Evolutionary conservation across 92 coral and sea anemone species (phyloP), one percentile per base, ranked within the genome.

Genomic region (Heteractis magnifica): DNA sequence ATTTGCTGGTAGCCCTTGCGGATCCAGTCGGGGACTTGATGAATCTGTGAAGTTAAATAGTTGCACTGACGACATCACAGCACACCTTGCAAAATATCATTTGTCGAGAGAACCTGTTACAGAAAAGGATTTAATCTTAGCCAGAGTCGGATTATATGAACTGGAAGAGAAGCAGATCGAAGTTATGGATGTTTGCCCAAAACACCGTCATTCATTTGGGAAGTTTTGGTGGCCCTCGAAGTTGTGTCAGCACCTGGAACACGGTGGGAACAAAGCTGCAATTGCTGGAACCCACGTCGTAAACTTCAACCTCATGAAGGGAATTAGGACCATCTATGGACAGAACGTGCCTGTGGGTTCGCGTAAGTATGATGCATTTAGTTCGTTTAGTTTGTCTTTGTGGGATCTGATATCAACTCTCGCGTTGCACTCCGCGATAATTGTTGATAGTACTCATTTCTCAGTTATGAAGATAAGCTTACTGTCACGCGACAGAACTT

Each of bases 41-140:
- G 56, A 52, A 10, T 5, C 6, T 5, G 68, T 60, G 19, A 16
- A 60, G n/a, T 16, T 60, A 16, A 60, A 14, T 60, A 60, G 68
- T 16, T 80, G 80, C 73, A 56, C n/a, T 16, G 88, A 79, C 60
- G 19, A 70, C 10, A 56, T 74, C 23, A 71, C 75, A 16, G 55
- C 79, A n/a, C 86, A 75, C 72, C 56, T 83, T 18, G 72, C 75
- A 8, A 73, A 71, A 5, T 73, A 58, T 72, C 86, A 83, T 16
- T 83, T 74, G 80, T 83, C 85, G 1, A 51, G 51, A 3, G 85
- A 65, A 21, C 23, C 8, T 6, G 8, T 79, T 26, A 1, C 83
- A 48, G 73, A 60, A 14, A 60, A 16, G 12, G 68, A 60, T 60
- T 16, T 60, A 4, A 60, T 60, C n/a, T 60, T 60, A 60, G 68